These are phyloP conservation scores for Eriocheir sinensis DNA, from an alignment of 1,140 invertebrate species.

Conservation along the genomic window DNA sequence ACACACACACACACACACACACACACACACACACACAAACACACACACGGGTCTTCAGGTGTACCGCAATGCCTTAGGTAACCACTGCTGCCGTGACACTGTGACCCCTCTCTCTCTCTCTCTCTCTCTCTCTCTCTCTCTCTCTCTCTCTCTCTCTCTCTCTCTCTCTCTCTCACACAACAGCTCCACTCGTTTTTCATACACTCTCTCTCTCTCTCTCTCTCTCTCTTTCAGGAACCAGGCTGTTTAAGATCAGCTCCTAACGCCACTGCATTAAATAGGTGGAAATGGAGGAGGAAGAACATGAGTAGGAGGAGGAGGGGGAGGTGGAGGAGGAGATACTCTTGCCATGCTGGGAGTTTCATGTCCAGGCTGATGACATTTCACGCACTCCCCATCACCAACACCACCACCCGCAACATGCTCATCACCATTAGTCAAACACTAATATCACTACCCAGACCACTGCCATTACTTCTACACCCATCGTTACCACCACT, in stretches of 20 bases:
- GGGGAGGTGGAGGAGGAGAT: too few relatives aligned
- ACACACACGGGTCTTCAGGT: too few relatives aligned
- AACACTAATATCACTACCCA: not conserved
- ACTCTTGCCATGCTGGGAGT: not conserved
- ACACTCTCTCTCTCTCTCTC: not conserved
- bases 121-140: too few relatives aligned
- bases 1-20: slow-evolving; percentile 22
- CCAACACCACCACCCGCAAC: not conserved
- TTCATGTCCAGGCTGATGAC: too few relatives aligned
- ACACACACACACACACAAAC: not conserved
- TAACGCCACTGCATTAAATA: not conserved
- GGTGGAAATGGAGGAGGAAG: not conserved
- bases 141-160: too few relatives aligned
- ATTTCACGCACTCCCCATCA: not conserved
- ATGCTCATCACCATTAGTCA: not conserved
- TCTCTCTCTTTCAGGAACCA: not conserved
- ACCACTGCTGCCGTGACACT: not conserved
- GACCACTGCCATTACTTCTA: not conserved
- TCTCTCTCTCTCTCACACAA: not conserved
- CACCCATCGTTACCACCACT: not conserved
- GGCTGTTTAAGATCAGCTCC: not conserved
- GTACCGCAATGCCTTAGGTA: not conserved
- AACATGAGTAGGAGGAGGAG: too few relatives aligned
- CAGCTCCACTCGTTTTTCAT: too few relatives aligned
- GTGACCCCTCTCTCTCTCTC: not conserved